Base-by-base conservation (phyloP, 1,140 invertebrate species). In the Leptinotarsa lineolata region DNA sequence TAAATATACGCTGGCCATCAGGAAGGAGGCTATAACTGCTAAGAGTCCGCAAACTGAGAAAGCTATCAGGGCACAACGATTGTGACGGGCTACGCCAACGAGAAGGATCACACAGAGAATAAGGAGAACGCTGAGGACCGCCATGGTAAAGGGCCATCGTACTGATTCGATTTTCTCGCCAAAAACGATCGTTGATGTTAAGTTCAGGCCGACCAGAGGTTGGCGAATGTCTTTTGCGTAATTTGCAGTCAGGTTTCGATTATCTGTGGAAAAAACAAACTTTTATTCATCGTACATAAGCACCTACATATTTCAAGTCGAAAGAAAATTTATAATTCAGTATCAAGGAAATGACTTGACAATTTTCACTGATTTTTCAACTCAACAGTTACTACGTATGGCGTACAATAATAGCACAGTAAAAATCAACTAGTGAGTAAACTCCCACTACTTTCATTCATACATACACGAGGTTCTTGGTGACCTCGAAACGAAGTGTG, bases 1-100 rank as follows among this genome's bases (percentile, higher is more conserved):
- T 76, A 81, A 72, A 85, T 96, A 94, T 24, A 95, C 81, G 63
- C 94, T 95, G 21, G 93, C 92, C 86, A 94, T 91, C 68, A 95
- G 86, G 92, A 94, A 97, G 75, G 94, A 95, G 74, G 94, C 91
- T 76, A 96, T 95, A n/a, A 97, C 91, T 59, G 94, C 94, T 74
- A 95, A 90, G 68, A 97, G 85, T 39, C 94, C 95, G 79, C 95
- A 93, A 45, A 96, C 94, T 80, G 92, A 91, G 74, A 88, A 94
- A 87, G 93, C 92, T 80, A 95, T 95, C 64, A 95, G 87, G 21
- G 92, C 91, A 84, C 93, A 94, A 78, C 94, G 88, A 3, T 93
- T 95, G 84, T 94, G 92, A 76, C 92, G 88, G 66, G 92, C 92
- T 72, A 95, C 91, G 76, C 93, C 94, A 81, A 94, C 92, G 70